These are phyloP conservation scores for Nebria salina DNA, from an alignment of 2,888 invertebrate species.

Conservation along the genomic window DNA sequence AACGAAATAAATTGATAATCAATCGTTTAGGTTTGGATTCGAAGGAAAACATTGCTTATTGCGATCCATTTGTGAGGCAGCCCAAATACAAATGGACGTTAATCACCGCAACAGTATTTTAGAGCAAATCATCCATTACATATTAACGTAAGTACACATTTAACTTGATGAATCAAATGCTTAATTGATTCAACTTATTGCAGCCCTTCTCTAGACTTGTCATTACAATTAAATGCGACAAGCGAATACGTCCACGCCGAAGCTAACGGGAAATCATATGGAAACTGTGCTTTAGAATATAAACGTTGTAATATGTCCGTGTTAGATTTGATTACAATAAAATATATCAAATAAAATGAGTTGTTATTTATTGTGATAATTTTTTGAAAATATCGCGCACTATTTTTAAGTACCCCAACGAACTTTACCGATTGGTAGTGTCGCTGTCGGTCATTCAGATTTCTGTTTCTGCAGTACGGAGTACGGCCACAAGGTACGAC, in stretches of 20 bases:
- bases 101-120: neutral
- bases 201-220: slow-evolving; percentile 14
- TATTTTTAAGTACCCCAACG: too few relatives aligned
- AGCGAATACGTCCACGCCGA: slow-evolving; percentile 6
- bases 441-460: too few relatives aligned
- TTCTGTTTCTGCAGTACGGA: too few relatives aligned
- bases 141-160: slow-evolving; percentile 24
- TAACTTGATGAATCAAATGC: neutral
- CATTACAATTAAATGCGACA: neutral
- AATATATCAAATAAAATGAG: neutral
- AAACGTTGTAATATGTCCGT: slow-evolving; percentile 7
- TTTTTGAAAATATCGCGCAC: neutral
- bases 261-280: neutral
- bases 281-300: slow-evolving; percentile 9
- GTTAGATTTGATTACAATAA: slow-evolving; percentile 12
- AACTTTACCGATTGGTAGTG: too few relatives aligned
- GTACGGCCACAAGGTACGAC: too few relatives aligned
- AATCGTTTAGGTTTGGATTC: slow-evolving; percentile 6
- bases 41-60: slow-evolving; percentile 22
- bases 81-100: neutral
- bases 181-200: neutral
- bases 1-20: neutral
- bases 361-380: neutral
- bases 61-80: slow-evolving; percentile 8
- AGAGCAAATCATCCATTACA: slow-evolving; percentile 19